These are phyloP conservation scores for Theonella swinhoei DNA, from an alignment of 37 sponge, comb jelly and placozoan genomes.

Conservation along the genomic window DNA sequence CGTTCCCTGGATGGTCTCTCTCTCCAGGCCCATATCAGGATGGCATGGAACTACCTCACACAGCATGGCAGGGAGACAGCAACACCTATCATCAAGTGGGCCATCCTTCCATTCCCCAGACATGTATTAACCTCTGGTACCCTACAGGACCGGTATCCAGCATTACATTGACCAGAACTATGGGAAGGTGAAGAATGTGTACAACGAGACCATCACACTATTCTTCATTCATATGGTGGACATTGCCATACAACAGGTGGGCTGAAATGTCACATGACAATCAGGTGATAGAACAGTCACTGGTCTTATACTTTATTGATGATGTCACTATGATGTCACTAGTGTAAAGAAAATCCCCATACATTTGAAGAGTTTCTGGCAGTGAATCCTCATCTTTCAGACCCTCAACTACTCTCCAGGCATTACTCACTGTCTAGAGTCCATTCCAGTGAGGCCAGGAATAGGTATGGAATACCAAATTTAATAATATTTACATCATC, in stretches of 20 bases:
- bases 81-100: slow-evolving; percentile 32
- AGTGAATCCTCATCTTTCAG: slow-evolving; percentile 20
- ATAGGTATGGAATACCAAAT: slow-evolving; percentile 8
- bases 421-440: slow-evolving; percentile 17
- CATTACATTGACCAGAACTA: slow-evolving; percentile 23
- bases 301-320: too few relatives aligned
- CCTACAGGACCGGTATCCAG: slow-evolving; percentile 26
- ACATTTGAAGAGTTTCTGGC: slow-evolving; percentile 39
- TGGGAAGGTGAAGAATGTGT: slow-evolving; percentile 42
- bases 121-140: not conserved
- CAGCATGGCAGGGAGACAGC: slow-evolving; percentile 18
- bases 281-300: too few relatives aligned
- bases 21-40: slow-evolving; percentile 38
- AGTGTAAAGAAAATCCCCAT: not conserved
- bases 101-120: not conserved
- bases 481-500: not conserved
- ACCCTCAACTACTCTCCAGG: not conserved
- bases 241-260: slow-evolving; percentile 27
- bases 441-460: slow-evolving; percentile 15
- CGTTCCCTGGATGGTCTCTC: not conserved
- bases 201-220: slow-evolving; percentile 34
- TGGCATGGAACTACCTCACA: slow-evolving; percentile 47
- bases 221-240: slow-evolving; percentile 49
- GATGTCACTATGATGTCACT: not conserved
- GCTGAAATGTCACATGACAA: not conserved